Percentiles rank a stretch among this genome's conserved stretches.
phyloP scores from a whole-genome alignment of 2,888 invertebrate genomes.

The Caenorhabditis sp. region DNA sequence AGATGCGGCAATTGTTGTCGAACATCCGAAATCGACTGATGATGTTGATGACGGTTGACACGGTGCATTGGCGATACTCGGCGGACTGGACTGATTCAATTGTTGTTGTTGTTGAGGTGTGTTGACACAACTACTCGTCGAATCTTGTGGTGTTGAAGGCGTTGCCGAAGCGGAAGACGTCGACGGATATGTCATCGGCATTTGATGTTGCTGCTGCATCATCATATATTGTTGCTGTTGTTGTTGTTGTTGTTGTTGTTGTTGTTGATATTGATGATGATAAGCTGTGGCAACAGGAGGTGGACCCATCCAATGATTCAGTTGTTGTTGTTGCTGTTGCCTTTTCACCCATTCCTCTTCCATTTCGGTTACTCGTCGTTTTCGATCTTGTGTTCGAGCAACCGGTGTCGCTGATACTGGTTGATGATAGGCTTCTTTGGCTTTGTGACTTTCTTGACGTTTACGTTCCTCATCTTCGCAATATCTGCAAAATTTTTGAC shows the following conservation, averaged over 20 bases:
- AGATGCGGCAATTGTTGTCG: not conserved
- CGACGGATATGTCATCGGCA: not conserved
- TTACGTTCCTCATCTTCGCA: not conserved
- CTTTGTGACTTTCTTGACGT: not conserved
- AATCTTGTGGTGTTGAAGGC: not conserved
- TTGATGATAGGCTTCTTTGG: not conserved
- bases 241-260: not conserved
- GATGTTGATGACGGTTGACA: not conserved
- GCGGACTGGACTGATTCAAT: not conserved
- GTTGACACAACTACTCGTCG: too few species aligned
- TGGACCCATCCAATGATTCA: not conserved
- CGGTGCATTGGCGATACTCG: not conserved
- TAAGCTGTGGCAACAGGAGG: not conserved
- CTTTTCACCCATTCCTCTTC: not conserved
- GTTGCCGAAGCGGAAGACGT: not conserved
- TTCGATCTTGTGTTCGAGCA: not conserved
- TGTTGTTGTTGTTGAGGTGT: too few species aligned
- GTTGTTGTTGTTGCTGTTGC: not conserved
- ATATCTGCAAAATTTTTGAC: not conserved
- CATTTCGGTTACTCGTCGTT: not conserved
- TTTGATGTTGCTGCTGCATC: slow-evolving; percentile 1
- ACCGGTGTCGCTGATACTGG: not conserved
- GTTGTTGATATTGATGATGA: not conserved
- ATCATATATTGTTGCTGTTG: not conserved
- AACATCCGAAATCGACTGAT: not conserved